A percentile compares a stretch with the other conserved stretches of the same genome.
These are phyloP conservation scores for Rhagoletis zephyria DNA, from an alignment of 1,140 invertebrate species.

Conservation along the genomic window DNA sequence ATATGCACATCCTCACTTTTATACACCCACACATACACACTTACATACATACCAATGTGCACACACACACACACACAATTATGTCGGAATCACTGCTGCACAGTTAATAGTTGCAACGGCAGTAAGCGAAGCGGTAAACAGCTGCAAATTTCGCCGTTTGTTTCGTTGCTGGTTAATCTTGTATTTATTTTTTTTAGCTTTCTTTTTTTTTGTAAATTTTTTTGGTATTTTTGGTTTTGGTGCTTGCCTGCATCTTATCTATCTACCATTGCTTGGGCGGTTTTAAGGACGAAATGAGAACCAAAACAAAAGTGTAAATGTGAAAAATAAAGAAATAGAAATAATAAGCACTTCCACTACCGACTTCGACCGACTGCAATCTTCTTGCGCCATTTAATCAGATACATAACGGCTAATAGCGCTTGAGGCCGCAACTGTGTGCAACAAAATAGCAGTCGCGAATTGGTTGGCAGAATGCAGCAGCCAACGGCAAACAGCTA, in stretches of 20 bases:
- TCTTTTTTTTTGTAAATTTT: not conserved
- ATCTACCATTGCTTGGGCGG: not conserved
- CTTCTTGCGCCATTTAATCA: not conserved
- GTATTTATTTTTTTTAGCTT: not conserved
- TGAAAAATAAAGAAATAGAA: not conserved
- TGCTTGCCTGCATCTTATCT: not conserved
- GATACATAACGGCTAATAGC: constrained; percentile 12
- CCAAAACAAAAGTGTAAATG: constrained; percentile 11
- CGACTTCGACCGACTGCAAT: not conserved
- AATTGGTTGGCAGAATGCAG: too few species aligned
- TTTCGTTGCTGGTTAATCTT: not conserved
- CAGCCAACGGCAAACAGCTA: not conserved
- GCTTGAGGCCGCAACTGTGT: not conserved
- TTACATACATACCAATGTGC: not conserved
- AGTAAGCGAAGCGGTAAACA: not conserved
- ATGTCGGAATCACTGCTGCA: not conserved
- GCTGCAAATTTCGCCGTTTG: not conserved
- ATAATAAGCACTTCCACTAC: constrained; percentile 9
- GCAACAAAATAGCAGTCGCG: not conserved
- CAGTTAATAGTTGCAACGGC: not conserved
- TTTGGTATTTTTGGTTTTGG: too few species aligned
- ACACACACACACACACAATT: not conserved
- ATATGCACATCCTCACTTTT: not conserved
- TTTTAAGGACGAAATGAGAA: not conserved
- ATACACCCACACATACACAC: not conserved